Percentiles rank a stretch among this genome's conserved stretches.
These are phyloP conservation scores for Pangasius larnaudii DNA, from an alignment of 2,797 vertebrate genomes.

Conservation along the genomic window DNA sequence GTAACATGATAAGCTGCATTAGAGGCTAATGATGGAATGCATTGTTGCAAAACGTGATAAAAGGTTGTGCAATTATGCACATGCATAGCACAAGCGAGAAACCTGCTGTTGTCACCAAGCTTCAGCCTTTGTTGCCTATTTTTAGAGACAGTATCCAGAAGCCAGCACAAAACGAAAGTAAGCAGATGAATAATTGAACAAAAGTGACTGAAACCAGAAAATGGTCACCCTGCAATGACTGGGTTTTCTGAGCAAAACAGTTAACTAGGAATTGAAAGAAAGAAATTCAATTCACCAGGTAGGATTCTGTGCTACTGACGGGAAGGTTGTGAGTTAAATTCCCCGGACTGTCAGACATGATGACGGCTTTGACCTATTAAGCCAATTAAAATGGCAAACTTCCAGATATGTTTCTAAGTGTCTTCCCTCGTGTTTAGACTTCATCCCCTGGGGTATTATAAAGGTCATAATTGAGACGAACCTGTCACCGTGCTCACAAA, in stretches of 20 bases:
- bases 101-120: background rate
- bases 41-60: background rate
- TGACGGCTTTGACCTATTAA: background rate
- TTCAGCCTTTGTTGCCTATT: background rate
- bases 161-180: background rate
- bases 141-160: background rate
- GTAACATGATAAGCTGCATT: too few relatives aligned
- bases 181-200: background rate
- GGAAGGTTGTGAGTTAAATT: background rate
- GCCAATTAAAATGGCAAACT: background rate
- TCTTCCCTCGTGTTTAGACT: background rate
- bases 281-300: background rate
- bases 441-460: background rate
- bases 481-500: background rate
- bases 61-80: background rate
- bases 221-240: background rate
- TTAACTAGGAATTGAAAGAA: background rate
- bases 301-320: background rate
- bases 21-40: background rate
- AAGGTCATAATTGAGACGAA: background rate
- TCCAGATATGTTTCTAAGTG: slow-evolving; percentile 1
- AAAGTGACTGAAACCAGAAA: background rate
- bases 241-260: background rate
- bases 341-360: background rate
- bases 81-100: background rate